A percentile compares a stretch with the other conserved stretches of the same genome.
phyloP scores from a whole-genome alignment of 2,797 vertebrate genomes.

The Onychomys arenicola region DNA sequence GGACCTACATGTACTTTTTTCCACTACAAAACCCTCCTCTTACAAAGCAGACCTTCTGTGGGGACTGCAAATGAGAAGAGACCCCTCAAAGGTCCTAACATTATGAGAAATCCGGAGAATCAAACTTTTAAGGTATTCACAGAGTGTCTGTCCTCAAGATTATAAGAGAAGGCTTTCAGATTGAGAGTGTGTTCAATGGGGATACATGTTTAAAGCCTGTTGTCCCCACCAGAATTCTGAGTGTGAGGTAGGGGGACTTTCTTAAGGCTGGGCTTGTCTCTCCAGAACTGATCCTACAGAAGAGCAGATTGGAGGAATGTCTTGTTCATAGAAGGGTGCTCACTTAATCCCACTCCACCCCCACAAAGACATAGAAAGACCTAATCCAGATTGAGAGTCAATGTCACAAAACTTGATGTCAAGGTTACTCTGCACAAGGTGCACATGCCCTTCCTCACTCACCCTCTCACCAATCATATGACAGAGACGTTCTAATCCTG shows the following conservation, averaged over 20 bases:
- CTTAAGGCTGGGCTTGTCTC: neutral
- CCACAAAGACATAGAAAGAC: neutral
- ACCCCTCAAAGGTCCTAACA: neutral
- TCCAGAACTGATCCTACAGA: too few species aligned
- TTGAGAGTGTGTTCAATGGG: neutral
- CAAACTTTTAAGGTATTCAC: neutral
- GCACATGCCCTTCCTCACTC: neutral
- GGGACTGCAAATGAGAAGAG: neutral
- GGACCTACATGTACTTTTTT: neutral
- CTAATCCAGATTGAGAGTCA: neutral
- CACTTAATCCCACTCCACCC: too few species aligned
- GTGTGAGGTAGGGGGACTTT: neutral
- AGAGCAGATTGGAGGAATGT: accelerated
- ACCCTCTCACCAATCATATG: neutral
- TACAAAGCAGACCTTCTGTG: neutral
- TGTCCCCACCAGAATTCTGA: too few species aligned
- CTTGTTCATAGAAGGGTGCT: neutral
- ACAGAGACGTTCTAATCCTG: neutral
- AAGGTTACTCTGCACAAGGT: neutral
- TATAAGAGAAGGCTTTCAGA: neutral
- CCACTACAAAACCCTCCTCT: neutral
- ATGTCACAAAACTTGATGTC: neutral
- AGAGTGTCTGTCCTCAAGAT: neutral
- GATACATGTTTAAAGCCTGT: neutral
- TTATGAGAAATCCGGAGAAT: neutral